phyloP scores from a whole-genome alignment of 2,113 vertebrate species.

The Sporophila hypoxantha region DNA sequence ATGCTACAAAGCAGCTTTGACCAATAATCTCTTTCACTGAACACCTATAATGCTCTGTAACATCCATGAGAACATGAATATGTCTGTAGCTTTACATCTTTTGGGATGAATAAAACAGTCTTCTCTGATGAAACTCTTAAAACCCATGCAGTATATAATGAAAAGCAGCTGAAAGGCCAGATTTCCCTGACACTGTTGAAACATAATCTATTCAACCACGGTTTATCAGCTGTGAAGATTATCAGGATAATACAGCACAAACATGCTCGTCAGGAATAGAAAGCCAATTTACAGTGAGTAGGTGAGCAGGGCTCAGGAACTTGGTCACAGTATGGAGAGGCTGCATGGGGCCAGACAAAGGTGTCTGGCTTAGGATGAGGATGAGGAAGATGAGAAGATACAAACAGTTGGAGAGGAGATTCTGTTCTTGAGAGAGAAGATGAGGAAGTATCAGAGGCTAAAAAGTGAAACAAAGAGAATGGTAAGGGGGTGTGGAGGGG shows the following conservation, averaged over 20 bases:
- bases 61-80: background rate
- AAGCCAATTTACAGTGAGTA: slow-evolving; percentile 79
- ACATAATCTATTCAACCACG: background rate
- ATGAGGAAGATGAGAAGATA: slow-evolving; percentile 77
- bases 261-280: slow-evolving; percentile 59
- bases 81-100: background rate
- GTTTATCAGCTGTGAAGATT: slow-evolving; percentile 72
- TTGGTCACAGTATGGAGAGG: slow-evolving; percentile 79
- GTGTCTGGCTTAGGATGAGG: slow-evolving; percentile 75
- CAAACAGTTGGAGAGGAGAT: slow-evolving; percentile 79
- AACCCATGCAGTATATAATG: background rate
- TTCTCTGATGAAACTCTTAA: background rate
- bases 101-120: background rate
- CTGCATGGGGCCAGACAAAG: slow-evolving; percentile 76
- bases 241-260: slow-evolving; percentile 66
- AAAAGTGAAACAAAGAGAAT: slow-evolving; percentile 71
- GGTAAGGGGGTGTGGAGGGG: slow-evolving; percentile 38
- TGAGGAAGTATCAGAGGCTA: slow-evolving; percentile 85
- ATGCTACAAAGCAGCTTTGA: background rate
- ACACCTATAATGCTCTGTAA: background rate
- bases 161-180: background rate
- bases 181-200: background rate
- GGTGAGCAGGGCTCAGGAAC: slow-evolving; percentile 70
- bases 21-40: background rate
- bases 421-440: slow-evolving; percentile 87